These are phyloP conservation scores for Gymnoscelis rufifasciata DNA, from an alignment of 2,888 invertebrate species.

Conservation along the genomic window DNA sequence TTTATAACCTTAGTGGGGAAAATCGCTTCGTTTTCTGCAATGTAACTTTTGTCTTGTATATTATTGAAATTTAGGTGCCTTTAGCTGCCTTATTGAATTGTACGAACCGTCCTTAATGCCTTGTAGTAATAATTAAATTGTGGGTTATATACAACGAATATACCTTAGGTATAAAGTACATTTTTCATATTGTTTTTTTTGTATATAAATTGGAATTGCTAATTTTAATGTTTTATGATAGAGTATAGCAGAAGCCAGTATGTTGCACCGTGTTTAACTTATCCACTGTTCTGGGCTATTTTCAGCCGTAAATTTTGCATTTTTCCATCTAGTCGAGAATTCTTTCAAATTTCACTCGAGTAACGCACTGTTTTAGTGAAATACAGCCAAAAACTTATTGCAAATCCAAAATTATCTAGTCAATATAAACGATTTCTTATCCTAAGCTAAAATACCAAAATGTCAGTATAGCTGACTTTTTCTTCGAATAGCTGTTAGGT, in stretches of 20 bases:
- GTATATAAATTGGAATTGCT: conserved; percentile 28
- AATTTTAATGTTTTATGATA: conserved; percentile 25
- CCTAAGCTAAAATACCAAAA: conserved; percentile 69
- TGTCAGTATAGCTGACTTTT: conserved; percentile 41
- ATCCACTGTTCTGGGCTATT: conserved; percentile 22
- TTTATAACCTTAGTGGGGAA: conserved; percentile 1
- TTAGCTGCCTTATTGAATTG: conserved; percentile 64
- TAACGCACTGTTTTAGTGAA: conserved; percentile 41
- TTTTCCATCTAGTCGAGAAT: conserved; percentile 47
- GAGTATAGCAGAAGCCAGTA: conserved; percentile 19
- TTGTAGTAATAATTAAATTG: conserved; percentile 47
- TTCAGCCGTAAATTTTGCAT: conserved; percentile 39
- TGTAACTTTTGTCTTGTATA: conserved; percentile 30
- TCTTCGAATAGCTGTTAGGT: conserved; percentile 23
- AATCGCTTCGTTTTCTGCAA: conserved; percentile 15
- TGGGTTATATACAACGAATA: conserved; percentile 63
- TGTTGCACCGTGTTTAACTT: conserved; percentile 21
- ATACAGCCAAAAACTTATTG: conserved; percentile 59
- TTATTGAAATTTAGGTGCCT: conserved; percentile 52
- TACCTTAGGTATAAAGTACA: conserved; percentile 60
- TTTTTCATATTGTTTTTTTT: conserved; percentile 40
- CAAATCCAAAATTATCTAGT: conserved; percentile 76
- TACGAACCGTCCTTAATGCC: conserved; percentile 69
- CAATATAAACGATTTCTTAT: conserved; percentile 58
- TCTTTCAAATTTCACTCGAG: conserved; percentile 35